Base-by-base conservation (phyloP, 2,888 invertebrate species). In the Andrena hattorfiana region DNA sequence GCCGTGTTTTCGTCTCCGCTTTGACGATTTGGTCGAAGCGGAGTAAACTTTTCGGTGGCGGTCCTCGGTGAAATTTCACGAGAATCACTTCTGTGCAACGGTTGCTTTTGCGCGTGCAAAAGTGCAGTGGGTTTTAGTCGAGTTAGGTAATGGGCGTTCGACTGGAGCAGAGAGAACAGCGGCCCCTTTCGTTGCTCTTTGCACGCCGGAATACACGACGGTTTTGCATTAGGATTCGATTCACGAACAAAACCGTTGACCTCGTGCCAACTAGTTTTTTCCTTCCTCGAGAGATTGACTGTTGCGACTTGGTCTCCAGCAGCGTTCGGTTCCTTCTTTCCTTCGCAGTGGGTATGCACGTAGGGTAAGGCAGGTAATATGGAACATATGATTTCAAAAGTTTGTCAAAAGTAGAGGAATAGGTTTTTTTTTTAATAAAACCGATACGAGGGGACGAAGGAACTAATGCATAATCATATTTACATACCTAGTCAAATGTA, bases 171-270 rank as follows among this genome's bases (percentile, higher is more conserved):
- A 28, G n/a, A 10, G 30, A 32, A n/a, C 2, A 64, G 56, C 16
- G 26, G 26, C n/a, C n/a, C n/a, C n/a, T n/a, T n/a, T 51, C 69
- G 69, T 79, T 70, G 49, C 67, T 77, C 72, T 81, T 68, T 64
- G 30, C 35, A 32, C 67, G 16, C 23, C 28, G 76, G 62, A 26
- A 72, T 67, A 54, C 66, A 16, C 71, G 23, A 54, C 59, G 82
- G 68, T 76, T 83, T 72, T 74, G 67, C 54, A 64, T 74, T n/a
- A 60, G 51, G 60, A 76, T 66, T 64, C 72, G 69, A 81, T 72
- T 66, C 76, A 30, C 42, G 71, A 30, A 68, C 48, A 75, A 82
- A 82, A 84, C 71, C 74, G 78, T 82, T 84, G 82, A 84, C 63
- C 74, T 66, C 26, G 78, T 78, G 82, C 82, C 83, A 84, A 73